A percentile compares a stretch with the other conserved stretches of the same genome.
Conservation (phyloP, 1,140 invertebrate genomes). For the Lysiphlebus fabarum region DNA sequence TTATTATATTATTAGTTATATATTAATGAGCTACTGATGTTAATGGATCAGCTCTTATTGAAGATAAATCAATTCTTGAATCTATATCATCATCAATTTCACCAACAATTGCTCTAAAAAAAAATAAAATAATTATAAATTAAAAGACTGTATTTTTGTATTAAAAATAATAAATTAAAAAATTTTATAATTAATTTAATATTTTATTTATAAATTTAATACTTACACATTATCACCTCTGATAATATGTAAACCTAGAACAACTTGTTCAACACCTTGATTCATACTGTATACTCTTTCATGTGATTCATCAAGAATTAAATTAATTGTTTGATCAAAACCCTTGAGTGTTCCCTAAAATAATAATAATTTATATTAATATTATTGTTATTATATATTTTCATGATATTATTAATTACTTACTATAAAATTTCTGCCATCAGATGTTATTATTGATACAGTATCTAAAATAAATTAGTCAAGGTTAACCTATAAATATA, state of each 20-base stretch:
- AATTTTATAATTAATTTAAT: constrained; percentile 13
- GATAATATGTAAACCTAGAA: constrained; percentile 94
- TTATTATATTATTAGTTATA: too few species aligned
- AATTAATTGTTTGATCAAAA: constrained; percentile 97
- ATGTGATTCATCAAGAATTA: constrained; percentile 96
- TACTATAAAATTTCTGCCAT: constrained; percentile 93
- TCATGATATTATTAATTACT: too few species aligned
- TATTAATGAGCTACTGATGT: constrained; percentile 78
- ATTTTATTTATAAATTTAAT: constrained; percentile 24
- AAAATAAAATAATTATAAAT: too few species aligned
- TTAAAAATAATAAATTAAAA: constrained; percentile 34
- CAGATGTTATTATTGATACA: constrained; percentile 90
- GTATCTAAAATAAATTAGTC: constrained; percentile 66
- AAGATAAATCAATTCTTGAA: constrained; percentile 76
- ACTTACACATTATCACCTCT: constrained; percentile 93
- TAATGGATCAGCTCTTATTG: constrained; percentile 86
- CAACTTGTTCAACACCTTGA: constrained; percentile 92
- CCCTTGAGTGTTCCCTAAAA: constrained; percentile 80
- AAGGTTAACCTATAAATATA: constrained; percentile 31
- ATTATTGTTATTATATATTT: background rate
- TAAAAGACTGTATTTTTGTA: background rate
- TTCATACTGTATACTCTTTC: constrained; percentile 92
- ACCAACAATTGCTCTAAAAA: constrained; percentile 74
- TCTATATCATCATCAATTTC: constrained; percentile 90
- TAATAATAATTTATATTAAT: constrained; percentile 19